Percentiles rank a stretch among this genome's conserved stretches.
phyloP scores from a whole-genome alignment of 2,888 invertebrate genomes.

The Netelia melanura region DNA sequence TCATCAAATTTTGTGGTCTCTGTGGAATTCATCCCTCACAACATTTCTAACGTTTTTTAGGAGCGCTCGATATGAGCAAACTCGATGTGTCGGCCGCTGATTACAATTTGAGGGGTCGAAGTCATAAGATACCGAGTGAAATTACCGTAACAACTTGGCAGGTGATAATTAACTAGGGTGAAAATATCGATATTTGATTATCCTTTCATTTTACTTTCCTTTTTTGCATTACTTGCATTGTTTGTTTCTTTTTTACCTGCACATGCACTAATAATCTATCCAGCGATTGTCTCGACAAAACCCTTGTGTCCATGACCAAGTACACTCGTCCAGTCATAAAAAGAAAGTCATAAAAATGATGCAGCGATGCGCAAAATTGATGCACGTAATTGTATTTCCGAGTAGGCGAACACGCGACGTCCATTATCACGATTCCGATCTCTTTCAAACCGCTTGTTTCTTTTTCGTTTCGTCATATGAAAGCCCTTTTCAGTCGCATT shows the following conservation, averaged over 20 bases:
- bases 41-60: conserved; percentile 31
- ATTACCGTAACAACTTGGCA: conserved; percentile 72
- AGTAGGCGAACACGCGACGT: conserved; percentile 50
- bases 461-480: background rate
- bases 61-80: conserved; percentile 11
- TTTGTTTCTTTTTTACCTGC: background rate
- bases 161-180: conserved; percentile 60
- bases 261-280: background rate
- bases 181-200: conserved; percentile 6
- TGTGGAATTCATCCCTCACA: background rate
- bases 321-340: background rate
- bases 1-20: background rate
- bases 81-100: conserved; percentile 40
- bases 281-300: background rate
- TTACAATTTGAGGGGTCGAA: background rate
- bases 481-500: background rate
- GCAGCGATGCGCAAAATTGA: conserved; percentile 29
- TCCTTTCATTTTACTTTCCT: background rate
- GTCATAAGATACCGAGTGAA: conserved; percentile 47
- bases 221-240: background rate
- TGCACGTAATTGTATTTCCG: conserved; percentile 34
- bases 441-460: conserved; percentile 17
- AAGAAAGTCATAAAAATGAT: conserved; percentile 8
- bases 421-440: conserved; percentile 27
- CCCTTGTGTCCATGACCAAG: background rate